These are phyloP conservation scores for Lanius ludovicianus DNA, from an alignment of 2,113 vertebrate species.

Conservation along the genomic window DNA sequence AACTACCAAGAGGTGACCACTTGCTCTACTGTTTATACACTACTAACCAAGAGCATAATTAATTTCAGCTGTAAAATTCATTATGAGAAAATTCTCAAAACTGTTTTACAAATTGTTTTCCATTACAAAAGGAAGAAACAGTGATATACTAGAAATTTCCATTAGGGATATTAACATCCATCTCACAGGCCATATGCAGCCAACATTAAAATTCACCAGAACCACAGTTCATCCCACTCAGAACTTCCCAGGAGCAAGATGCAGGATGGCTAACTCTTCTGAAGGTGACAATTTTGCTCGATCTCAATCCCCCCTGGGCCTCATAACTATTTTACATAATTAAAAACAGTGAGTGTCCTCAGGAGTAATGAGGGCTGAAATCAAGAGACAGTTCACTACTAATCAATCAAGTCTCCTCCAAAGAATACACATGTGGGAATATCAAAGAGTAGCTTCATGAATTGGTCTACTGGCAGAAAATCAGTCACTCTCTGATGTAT, in stretches of 20 bases:
- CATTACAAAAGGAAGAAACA: background rate
- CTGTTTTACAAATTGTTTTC: background rate
- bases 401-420: background rate
- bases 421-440: background rate
- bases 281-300: background rate
- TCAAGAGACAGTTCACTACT: background rate
- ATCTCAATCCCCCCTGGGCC: background rate
- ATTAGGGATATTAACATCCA: background rate
- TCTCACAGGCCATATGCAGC: background rate
- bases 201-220: background rate
- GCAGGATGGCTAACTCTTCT: background rate
- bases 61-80: background rate
- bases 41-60: background rate
- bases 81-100: background rate
- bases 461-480: slow-evolving; percentile 53
- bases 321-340: background rate
- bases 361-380: background rate
- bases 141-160: background rate
- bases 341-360: background rate
- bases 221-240: background rate
- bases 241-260: background rate
- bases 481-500: background rate
- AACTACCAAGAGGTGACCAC: background rate
- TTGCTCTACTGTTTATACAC: background rate
- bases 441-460: background rate